phyloP scores from a whole-genome alignment of 2,113 vertebrate species.

The Rhinoptilus africanus region DNA sequence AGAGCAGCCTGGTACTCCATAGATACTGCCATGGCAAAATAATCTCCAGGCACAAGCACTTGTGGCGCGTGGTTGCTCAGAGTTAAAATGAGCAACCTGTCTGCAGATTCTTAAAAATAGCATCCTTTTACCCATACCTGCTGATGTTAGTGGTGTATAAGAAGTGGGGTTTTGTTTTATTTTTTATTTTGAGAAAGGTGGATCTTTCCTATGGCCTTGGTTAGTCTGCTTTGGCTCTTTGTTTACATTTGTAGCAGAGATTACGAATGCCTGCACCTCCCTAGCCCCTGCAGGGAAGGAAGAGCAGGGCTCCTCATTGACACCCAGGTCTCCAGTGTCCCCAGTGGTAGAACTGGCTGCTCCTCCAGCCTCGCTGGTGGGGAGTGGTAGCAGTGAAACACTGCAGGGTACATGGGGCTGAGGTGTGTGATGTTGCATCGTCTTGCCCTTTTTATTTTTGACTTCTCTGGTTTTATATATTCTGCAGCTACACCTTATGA shows the following conservation, averaged over 20 bases:
- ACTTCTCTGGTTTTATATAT: background rate
- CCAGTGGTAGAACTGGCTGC: background rate
- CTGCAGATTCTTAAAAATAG: background rate
- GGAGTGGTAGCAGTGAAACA: background rate
- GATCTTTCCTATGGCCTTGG: background rate
- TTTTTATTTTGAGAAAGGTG: background rate
- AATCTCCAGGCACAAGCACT: background rate
- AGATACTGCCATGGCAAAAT: background rate
- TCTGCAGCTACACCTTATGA: background rate
- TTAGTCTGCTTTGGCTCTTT: background rate
- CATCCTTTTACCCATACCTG: background rate
- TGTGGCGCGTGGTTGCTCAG: background rate
- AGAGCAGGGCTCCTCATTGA: background rate
- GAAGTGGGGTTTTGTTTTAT: background rate
- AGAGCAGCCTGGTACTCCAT: background rate
- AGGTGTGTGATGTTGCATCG: rapidly evolving
- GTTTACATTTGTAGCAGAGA: background rate
- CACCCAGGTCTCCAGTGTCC: background rate
- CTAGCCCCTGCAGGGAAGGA: background rate
- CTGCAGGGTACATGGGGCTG: background rate
- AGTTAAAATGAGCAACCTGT: background rate
- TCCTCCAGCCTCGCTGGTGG: background rate
- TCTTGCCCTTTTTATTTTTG: background rate
- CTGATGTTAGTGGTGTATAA: background rate
- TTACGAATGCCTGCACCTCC: background rate